Conservation (phyloP, 1,140 invertebrate genomes). For the Bradynema listronoti region DNA sequence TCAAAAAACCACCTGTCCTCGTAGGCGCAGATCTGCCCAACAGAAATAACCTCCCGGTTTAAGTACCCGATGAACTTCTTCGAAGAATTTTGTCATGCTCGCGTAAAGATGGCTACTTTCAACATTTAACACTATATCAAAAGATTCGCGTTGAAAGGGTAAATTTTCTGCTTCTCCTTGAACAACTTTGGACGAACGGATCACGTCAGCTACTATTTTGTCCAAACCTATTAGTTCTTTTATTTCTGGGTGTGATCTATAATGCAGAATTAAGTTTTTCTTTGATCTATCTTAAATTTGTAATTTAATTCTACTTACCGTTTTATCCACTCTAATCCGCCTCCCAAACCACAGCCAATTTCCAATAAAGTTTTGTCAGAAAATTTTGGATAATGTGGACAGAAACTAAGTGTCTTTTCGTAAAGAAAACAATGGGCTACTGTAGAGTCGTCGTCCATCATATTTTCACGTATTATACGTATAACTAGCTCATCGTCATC, state of each 20-base stretch:
- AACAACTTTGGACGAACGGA: not conserved
- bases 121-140: constrained; percentile 33
- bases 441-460: not conserved
- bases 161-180: constrained; percentile 27
- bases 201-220: not conserved
- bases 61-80: constrained; percentile 26
- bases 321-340: constrained; percentile 32
- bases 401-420: constrained; percentile 33
- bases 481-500: constrained; percentile 14
- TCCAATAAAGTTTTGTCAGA: constrained; percentile 17
- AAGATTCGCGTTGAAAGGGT: constrained; percentile 15
- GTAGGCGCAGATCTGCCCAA: constrained; percentile 32
- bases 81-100: constrained; percentile 20
- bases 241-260: constrained; percentile 32
- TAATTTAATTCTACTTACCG: constrained; percentile 10
- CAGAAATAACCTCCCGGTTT: constrained; percentile 27
- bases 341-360: constrained; percentile 34
- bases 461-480: not conserved
- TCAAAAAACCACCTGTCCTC: constrained; percentile 19
- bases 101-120: constrained; percentile 37
- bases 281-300: not conserved
- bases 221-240: constrained; percentile 17
- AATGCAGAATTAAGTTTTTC: not conserved
- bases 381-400: constrained; percentile 28
- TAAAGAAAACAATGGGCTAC: constrained; percentile 28